These are phyloP conservation scores for Dasyornis broadbenti DNA, from an alignment of 2,113 vertebrate genomes.

Conservation along the genomic window DNA sequence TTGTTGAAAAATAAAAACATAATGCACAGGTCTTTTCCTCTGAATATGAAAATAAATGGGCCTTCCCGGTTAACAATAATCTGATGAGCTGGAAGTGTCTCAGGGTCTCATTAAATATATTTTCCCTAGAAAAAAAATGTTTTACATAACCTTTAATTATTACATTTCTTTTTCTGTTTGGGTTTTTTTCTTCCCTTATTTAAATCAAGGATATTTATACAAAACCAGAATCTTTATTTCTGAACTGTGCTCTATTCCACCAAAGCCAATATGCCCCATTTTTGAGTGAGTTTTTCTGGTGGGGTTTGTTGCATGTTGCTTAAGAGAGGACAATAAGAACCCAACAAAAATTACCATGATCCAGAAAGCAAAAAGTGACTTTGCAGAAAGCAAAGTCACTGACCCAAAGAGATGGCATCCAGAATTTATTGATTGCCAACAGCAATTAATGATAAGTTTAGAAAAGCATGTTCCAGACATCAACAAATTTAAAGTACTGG, in stretches of 20 bases:
- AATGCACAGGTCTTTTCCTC: background rate
- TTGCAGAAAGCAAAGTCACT: background rate
- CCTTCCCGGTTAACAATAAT: background rate
- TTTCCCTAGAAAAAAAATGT: background rate
- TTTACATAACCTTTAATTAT: background rate
- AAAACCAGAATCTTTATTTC: background rate
- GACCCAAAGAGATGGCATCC: background rate
- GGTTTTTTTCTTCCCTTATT: background rate
- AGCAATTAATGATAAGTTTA: background rate
- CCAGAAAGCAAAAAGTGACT: background rate
- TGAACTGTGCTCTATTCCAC: background rate
- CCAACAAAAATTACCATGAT: background rate
- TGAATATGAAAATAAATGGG: slow-evolving; percentile 40
- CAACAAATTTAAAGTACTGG: background rate
- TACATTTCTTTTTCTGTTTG: background rate
- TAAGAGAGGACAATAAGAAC: background rate
- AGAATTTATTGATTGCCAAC: background rate
- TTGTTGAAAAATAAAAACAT: slow-evolving; percentile 28
- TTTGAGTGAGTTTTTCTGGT: background rate
- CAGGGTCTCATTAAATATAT: slow-evolving; percentile 19
- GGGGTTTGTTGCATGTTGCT: background rate
- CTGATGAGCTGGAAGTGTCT: slow-evolving; percentile 7
- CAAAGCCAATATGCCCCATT: background rate
- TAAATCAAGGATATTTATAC: slow-evolving; percentile 21
- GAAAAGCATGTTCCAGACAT: background rate